Percentiles rank a stretch among this genome's conserved stretches.
Evolutionary conservation across 2,797 vertebrate genomes (phyloP).

Genomic region (Lacerta bilineata): DNA sequence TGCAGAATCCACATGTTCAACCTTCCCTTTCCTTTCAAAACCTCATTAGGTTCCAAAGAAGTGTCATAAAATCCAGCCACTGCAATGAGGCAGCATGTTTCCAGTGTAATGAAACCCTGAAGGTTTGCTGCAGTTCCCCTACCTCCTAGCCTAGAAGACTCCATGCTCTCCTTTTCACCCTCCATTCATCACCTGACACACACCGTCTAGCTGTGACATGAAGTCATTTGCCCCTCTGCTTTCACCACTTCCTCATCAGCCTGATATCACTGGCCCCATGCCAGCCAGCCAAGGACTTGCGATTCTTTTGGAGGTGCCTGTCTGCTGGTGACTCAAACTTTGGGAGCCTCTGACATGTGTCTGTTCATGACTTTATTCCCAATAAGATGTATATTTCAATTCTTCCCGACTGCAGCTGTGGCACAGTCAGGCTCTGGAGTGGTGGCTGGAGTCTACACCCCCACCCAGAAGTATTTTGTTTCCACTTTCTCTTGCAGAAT

Average conservation of each 20-base stretch:
- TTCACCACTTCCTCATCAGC: no score
- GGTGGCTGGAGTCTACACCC: neutral
- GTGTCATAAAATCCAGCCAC: neutral
- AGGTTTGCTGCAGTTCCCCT: no score
- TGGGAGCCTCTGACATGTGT: no score
- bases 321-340: neutral
- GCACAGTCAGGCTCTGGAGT: neutral
- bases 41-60: neutral
- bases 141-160: neutral
- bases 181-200: neutral
- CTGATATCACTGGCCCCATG: no score
- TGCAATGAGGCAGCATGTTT: neutral
- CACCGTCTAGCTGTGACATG: neutral
- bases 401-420: neutral
- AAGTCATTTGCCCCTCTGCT: neutral
- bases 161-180: neutral
- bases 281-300: neutral
- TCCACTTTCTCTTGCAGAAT: slow-evolving; percentile 62
- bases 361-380: no score
- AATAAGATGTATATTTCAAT: neutral
- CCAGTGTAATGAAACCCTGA: neutral
- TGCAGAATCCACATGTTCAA: neutral
- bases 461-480: no score
- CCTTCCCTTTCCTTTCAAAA: neutral
- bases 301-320: no score